These are phyloP conservation scores for Streptopelia turtur DNA, from an alignment of 2,797 vertebrate species.

Conservation along the genomic window DNA sequence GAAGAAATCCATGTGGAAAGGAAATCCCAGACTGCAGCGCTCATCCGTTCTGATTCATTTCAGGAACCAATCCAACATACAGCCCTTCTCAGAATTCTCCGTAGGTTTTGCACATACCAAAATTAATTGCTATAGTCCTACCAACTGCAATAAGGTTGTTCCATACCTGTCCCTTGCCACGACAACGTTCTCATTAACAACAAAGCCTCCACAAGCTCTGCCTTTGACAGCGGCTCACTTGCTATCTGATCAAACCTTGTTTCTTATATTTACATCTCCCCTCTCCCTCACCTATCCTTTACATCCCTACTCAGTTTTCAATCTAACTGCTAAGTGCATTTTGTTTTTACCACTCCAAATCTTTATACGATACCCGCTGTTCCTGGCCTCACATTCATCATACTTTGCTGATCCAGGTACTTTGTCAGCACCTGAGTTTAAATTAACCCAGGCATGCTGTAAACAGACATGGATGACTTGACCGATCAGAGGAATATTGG, in stretches of 20 bases:
- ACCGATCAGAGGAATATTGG: conserved; percentile 12
- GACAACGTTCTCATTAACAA: neutral
- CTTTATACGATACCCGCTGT: neutral
- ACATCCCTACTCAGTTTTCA: neutral
- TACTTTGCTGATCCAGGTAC: neutral
- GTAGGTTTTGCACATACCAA: neutral
- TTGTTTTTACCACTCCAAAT: neutral
- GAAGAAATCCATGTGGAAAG: neutral
- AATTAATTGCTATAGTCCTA: neutral
- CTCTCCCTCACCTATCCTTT: neutral
- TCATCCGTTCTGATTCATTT: neutral
- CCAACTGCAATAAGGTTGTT: neutral
- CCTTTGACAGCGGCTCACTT: neutral
- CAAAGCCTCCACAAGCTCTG: neutral
- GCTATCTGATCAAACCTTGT: neutral
- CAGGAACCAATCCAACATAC: neutral
- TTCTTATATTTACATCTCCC: neutral
- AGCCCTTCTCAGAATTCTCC: neutral
- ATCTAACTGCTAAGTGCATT: neutral
- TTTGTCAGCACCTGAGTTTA: conserved; percentile 1
- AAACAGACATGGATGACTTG: neutral
- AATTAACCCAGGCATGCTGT: conserved; percentile 14
- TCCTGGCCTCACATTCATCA: neutral
- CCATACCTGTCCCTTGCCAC: neutral
- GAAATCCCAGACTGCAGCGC: neutral